phyloP scores from a whole-genome alignment of 2,888 invertebrate genomes.

The Abrostola triplasia region DNA sequence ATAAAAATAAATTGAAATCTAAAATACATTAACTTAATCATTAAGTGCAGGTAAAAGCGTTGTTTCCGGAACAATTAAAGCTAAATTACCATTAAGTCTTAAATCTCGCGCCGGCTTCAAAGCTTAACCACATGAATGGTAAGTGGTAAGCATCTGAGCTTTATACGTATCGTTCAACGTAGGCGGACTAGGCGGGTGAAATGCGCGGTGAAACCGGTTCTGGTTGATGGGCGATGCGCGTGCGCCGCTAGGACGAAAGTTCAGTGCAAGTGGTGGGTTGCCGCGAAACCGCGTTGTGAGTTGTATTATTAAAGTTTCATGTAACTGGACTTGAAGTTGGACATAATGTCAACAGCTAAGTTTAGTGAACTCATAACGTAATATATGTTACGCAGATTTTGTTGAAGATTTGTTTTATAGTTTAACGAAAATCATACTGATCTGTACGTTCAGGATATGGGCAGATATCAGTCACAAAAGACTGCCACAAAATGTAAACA shows the following conservation, averaged over 20 bases:
- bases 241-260: conserved; percentile 56
- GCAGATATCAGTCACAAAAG: too few relatives aligned
- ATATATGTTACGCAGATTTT: too few relatives aligned
- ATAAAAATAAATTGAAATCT: too few relatives aligned
- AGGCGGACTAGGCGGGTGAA: conserved; percentile 62
- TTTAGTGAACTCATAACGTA: too few relatives aligned
- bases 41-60: conserved; percentile 8
- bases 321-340: background rate
- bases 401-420: too few relatives aligned
- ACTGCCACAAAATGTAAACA: too few relatives aligned
- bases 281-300: conserved; percentile 24
- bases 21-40: background rate
- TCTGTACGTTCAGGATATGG: too few relatives aligned
- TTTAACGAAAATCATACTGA: too few relatives aligned
- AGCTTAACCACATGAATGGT: conserved; percentile 39
- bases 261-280: conserved; percentile 49
- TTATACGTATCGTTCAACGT: conserved; percentile 58
- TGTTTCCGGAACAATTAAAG: conserved; percentile 29
- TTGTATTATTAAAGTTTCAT: conserved; percentile 22
- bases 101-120: conserved; percentile 33
- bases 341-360: background rate
- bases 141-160: conserved; percentile 45
- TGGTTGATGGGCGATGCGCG: conserved; percentile 49
- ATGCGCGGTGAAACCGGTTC: conserved; percentile 68
- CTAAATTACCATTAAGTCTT: conserved; percentile 25